Evolutionary conservation across 2,113 vertebrate genomes (phyloP), one percentile per base, ranked within the genome.

Genomic region (Elephantulus edwardii): DNA sequence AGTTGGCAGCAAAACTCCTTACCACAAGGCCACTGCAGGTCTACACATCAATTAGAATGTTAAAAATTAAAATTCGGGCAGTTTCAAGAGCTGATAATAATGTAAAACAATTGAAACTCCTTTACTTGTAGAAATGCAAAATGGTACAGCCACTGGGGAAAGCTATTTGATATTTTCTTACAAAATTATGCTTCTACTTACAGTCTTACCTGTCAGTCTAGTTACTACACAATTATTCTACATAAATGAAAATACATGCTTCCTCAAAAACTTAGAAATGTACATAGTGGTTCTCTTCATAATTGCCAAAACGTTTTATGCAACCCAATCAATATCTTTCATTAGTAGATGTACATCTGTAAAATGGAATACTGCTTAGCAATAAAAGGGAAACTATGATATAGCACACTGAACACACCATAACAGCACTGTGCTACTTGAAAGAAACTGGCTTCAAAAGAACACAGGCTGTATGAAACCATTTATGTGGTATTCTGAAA

Each of bases 231-330:
- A 70, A 50, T 84, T 85, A 81, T 1, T 6, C 24, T 20, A 91
- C 24, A 89, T 30, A 91, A 87, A 62, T 90, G 8, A 93, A 92
- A 70, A 44, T 19, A 46, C 66, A 56, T 77, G 7, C 75, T 62
- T 38, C 58, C 22, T 81, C 64, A 82, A 87, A 62, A 33, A 85
- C 9, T 84, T 28, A 62, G 56, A 78, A 83, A 70, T 79, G 22
- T 88, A 6, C 77, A 33, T 26, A 78, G 33, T 62, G 22, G 4
- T 24, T 83, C 40, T 82, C 35, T 22, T 92, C n/a, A 60, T 89
- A 83, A 79, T 5, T 30, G 7, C 20, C n/a, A 17, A 60, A 81
- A 40, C 38, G n/a, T n/a, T n/a, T n/a, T n/a, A n/a, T 52, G 8
- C 48, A 72, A 75, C 62, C 22, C 80, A 40, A 4, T 68, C 77